A percentile compares a stretch with the other conserved stretches of the same genome.
phyloP scores from a whole-genome alignment of 2,113 vertebrate genomes.

The Menidia beryllina region DNA sequence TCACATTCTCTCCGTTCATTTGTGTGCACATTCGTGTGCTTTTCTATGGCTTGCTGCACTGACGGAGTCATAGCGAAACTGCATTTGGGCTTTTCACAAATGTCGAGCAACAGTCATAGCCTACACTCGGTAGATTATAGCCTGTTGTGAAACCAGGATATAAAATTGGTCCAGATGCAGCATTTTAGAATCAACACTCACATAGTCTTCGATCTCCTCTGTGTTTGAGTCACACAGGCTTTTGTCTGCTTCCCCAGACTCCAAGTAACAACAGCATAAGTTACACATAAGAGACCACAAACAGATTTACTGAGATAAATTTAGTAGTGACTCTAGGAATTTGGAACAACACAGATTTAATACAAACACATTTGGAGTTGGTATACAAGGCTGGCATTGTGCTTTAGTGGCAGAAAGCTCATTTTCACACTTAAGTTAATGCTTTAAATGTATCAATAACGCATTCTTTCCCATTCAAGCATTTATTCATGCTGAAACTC shows the following conservation, averaged over 20 bases:
- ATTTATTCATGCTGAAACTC: constrained; percentile 19
- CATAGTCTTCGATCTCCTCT: constrained; percentile 28
- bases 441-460: neutral
- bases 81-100: constrained; percentile 60
- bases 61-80: constrained; percentile 75
- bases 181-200: constrained; percentile 28
- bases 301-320: constrained; percentile 33
- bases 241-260: neutral
- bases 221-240: constrained; percentile 45
- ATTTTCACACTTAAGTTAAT: neutral
- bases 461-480: neutral
- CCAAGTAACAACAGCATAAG: neutral
- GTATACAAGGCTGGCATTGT: too few species aligned
- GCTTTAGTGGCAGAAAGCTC: neutral
- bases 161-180: constrained; percentile 64
- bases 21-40: constrained; percentile 29
- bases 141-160: constrained; percentile 61
- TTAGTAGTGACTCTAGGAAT: constrained; percentile 42
- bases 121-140: constrained; percentile 42
- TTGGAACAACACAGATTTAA: neutral
- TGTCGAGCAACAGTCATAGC: constrained; percentile 63
- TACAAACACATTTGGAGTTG: neutral
- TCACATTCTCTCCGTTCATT: constrained; percentile 15
- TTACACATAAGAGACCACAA: constrained; percentile 31
- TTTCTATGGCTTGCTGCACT: constrained; percentile 38